Conservation (phyloP, 2,797 vertebrate genomes). For the Sparus aurata region DNA sequence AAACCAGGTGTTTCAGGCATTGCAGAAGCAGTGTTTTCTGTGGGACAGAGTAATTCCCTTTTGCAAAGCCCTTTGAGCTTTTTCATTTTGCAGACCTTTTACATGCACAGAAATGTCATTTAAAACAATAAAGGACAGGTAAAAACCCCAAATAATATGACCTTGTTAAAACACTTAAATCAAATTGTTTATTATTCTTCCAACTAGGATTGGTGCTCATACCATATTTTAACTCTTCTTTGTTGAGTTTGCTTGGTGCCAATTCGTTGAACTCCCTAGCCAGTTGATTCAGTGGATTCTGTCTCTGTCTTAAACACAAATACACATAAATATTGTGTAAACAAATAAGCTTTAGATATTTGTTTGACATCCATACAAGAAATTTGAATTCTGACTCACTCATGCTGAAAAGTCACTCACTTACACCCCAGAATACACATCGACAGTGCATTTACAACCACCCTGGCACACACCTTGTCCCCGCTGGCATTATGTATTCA, state of each 20-base stretch:
- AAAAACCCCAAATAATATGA: no score
- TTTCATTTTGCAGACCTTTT: no score
- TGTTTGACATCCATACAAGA: background rate
- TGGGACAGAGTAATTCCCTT: no score
- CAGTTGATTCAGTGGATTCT: background rate
- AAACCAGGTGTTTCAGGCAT: no score
- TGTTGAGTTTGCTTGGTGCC: background rate
- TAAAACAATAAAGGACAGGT: no score
- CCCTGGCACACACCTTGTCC: conserved; percentile 21
- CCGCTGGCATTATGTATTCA: conserved; percentile 59
- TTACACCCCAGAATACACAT: conserved; percentile 11
- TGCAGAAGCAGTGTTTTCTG: no score
- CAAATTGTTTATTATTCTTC: no score
- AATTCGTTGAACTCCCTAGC: background rate
- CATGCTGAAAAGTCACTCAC: conserved; percentile 5
- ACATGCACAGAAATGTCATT: no score
- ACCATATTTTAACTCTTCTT: background rate
- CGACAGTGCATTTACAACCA: conserved; percentile 20
- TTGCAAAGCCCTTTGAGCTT: no score
- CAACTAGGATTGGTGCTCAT: no score
- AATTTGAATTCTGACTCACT: background rate
- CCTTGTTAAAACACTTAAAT: no score
- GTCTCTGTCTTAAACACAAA: background rate
- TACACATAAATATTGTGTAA: background rate
- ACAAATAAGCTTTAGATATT: background rate